Evolutionary conservation across 2,113 vertebrate genomes (phyloP), one percentile per base, ranked within the genome.

Genomic region (Psittacula cyanocephala): DNA sequence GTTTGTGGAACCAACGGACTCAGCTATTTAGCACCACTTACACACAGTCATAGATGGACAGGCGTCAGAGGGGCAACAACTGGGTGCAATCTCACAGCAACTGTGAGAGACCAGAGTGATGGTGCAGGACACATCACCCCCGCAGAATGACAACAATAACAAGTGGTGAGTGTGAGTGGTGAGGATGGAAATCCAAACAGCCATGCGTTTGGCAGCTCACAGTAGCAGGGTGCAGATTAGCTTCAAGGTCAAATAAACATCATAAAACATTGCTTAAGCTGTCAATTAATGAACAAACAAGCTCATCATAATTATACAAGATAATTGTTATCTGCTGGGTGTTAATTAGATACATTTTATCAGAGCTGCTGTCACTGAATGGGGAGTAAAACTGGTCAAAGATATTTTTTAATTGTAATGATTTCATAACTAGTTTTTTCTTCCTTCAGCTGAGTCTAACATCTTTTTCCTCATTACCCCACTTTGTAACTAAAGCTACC

Each of bases 261-360:
- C 93, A 93, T 81, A 94, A 96, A 97, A 96, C 86, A 94, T 79
- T 50, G 95, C 83, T 92, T 52, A 71, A 76, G 57, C 88, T 91
- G 92, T 92, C 96, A 94, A 91, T 93, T 97, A 88, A 92, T 94
- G 86, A 96, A 91, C 93, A 96, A 96, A 96, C 90, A 92, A 91
- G 88, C 90, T 91, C 92, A 92, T 91, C 80, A 41, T 76, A 96
- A 96, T 96, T 94, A 94, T 57, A 92, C 44, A 37, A 83, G 82
- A 93, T 92, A 96, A 97, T 93, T 91, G 88, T 94, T 95, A 93
- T 96, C 93, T 96, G 74, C 86, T 96, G 95, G 82, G 80, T 95
- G 92, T 95, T 95, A 97, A 96, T 96, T 96, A 93, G 88, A 86
- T 95, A 87, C 43, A 76, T 94, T 93, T 96, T 94, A 95, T 89